Evolutionary conservation across 2,797 vertebrate species (phyloP), one percentile per base, ranked within the genome.

Genomic region (Tympanoctomys barrerae): DNA sequence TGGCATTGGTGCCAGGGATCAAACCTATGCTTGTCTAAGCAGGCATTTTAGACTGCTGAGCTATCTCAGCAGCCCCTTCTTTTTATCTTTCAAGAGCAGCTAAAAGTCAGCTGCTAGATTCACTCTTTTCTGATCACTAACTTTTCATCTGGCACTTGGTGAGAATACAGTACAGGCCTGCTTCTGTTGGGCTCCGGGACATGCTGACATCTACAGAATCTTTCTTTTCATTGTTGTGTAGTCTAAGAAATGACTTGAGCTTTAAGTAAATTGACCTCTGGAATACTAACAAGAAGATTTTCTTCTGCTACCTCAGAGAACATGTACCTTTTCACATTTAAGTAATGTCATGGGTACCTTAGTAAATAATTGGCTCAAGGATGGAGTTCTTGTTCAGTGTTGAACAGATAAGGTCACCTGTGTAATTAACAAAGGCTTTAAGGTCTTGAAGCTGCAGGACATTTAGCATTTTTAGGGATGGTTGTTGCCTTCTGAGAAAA

Each of bases 281-380:
- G 71, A 92, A 83, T 71, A 82, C 24, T 91, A 97, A 80, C 24
- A 54, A 59, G 68, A 82, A 19, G 52, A 78, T 94, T 91, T 96
- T 78, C 24, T 84, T 24, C n/a, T 87, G 54, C 46, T 70, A n/a
- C 13, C 26, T 33, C 14, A 81, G 64, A 77, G 81, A 94, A 31
- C 24, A 19, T 90, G 81, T 42, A 46, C 85, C 59, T 95, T 97
- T 94, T 96, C 91, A 96, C 81, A 92, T 95, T 94, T 95, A 93
- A 57, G 83, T 89, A 87, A 70, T 95, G 71, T 77, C 84, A 22
- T 85, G 78, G 68, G n/a, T 92, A 84, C n/a, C 42, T 92, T 93
- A 94, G 78, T 81, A 94, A 96, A 94, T 92, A 92, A 93, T 54
- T 96, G 91, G 78, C 64, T 94, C 57, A 71, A n/a, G 10, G 54